Evolutionary conservation across 2,888 invertebrate genomes (phyloP), one percentile per base, ranked within the genome.

Genomic region (Lasius fuliginosus): DNA sequence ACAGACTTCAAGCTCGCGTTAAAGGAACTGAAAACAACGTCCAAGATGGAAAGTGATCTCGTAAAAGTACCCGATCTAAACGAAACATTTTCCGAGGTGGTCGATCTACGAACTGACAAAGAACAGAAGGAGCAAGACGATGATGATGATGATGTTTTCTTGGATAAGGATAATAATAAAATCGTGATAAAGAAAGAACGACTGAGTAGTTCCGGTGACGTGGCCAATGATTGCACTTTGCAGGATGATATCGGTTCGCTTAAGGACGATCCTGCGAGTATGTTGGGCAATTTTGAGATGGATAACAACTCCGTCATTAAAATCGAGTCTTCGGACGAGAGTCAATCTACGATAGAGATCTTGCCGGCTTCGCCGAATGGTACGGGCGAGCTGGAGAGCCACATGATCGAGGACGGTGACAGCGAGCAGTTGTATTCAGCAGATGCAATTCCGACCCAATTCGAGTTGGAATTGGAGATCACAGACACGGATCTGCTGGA

Each of bases 271-370:
- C 18, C 77, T 1, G 53, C 23, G 5, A 60, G 36, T 36, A 46
- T 83, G n/a, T 62, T 74, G 67, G n/a, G 56, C 40, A 77, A 65
- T 69, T 84, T 82, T 8, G 82, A 68, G 15, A 5, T 73, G 12
- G 23, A 71, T 27, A 86, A 86, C 6, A 85, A 87, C 82, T 90
- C 91, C 8, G 91, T 94, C 18, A 94, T 94, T 60, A 93, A 94
- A 82, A 87, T 94, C 4, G 94, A 95, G 42, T 93, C 94, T 0
- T 94, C 94, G 15, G 94, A 95, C 53, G 94, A 94, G 62, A 95
- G 94, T 87, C 94, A 94, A 86, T 93, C 94, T 5, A 94, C 94
- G 0, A 94, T 94, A 23, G 94, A 94, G 83, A 92, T 94, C 30
- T 68, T 94, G 33, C 92, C 94, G n/a, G 94, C 92, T 4, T 93